Evolutionary conservation across 2,888 invertebrate species (phyloP).

Genomic region (Limnephilus auricula): DNA sequence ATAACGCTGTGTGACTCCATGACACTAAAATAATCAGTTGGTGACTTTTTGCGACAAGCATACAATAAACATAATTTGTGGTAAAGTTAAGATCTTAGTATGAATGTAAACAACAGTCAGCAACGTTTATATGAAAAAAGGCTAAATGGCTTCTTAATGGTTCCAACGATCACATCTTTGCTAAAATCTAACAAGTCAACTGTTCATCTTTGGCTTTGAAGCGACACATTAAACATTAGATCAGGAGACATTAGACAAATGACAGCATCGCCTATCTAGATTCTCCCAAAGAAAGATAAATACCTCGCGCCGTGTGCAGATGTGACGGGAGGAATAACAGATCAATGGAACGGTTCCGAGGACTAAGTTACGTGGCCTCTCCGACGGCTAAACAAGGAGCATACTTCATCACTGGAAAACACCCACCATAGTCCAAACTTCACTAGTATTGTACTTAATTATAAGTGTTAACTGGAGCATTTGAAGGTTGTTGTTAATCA

Average conservation of each 20-base stretch:
- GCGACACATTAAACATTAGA: constrained; percentile 20
- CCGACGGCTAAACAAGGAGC: constrained; percentile 41
- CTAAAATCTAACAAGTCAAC: not conserved
- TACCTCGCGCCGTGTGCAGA: constrained; percentile 57
- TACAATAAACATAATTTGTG: not conserved
- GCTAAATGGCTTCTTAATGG: not conserved
- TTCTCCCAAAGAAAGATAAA: constrained; percentile 60
- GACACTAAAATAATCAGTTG: not conserved
- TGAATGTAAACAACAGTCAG: not conserved
- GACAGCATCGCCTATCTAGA: constrained; percentile 49
- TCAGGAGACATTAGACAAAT: constrained; percentile 40
- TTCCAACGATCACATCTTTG: not conserved
- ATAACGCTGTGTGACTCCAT: not conserved
- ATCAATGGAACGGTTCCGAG: constrained; percentile 47
- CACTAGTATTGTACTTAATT: constrained; percentile 17
- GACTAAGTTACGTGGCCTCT: constrained; percentile 26
- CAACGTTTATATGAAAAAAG: not conserved
- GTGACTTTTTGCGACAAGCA: not conserved
- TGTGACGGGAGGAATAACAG: constrained; percentile 31
- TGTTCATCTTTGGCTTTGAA: constrained; percentile 1
- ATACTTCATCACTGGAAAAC: constrained; percentile 46
- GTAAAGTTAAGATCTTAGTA: not conserved
- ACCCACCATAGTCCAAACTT: constrained; percentile 40
- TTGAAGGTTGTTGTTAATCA: not conserved
- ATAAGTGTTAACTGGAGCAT: constrained; percentile 21